These are phyloP conservation scores for Aulostomus chinensis DNA, from an alignment of 2,797 vertebrate genomes.

Conservation along the genomic window DNA sequence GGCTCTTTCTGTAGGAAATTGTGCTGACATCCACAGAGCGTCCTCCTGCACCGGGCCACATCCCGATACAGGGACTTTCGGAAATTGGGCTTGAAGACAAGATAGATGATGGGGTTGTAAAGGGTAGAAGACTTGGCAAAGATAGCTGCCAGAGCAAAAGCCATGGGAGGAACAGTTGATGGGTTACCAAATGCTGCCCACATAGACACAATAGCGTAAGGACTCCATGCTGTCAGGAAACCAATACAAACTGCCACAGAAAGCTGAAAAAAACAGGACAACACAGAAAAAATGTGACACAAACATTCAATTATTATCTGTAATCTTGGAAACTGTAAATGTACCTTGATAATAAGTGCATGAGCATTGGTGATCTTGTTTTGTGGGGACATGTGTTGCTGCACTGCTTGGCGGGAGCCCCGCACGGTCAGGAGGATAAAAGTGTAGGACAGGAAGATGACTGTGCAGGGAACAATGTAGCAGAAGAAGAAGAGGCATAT, in stretches of 20 bases:
- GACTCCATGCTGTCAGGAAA: constrained; percentile 87
- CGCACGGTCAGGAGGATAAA: constrained; percentile 83
- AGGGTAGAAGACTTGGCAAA: constrained; percentile 88
- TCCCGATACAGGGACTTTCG: constrained; percentile 76
- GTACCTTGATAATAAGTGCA: constrained; percentile 77
- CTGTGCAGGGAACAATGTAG: constrained; percentile 84
- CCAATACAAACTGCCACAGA: constrained; percentile 85
- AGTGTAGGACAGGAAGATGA: constrained; percentile 85
- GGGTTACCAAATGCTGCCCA: constrained; percentile 80
- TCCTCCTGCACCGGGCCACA: constrained; percentile 63
- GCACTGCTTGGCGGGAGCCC: constrained; percentile 80
- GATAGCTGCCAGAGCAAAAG: constrained; percentile 82
- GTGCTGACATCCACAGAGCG: constrained; percentile 60
- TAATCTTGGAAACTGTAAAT: background rate
- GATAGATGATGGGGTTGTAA: constrained; percentile 85
- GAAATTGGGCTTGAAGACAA: constrained; percentile 86
- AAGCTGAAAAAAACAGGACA: constrained; percentile 72
- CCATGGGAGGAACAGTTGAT: constrained; percentile 75
- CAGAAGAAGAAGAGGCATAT: constrained; percentile 87
- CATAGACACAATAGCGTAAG: constrained; percentile 83
- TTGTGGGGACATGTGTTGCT: constrained; percentile 80
- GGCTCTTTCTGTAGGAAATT: constrained; percentile 32
- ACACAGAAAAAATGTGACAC: background rate
- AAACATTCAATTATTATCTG: background rate
- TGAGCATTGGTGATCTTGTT: constrained; percentile 78